Conservation (phyloP, 1,140 invertebrate species). For the Belonocnema kinseyi region DNA sequence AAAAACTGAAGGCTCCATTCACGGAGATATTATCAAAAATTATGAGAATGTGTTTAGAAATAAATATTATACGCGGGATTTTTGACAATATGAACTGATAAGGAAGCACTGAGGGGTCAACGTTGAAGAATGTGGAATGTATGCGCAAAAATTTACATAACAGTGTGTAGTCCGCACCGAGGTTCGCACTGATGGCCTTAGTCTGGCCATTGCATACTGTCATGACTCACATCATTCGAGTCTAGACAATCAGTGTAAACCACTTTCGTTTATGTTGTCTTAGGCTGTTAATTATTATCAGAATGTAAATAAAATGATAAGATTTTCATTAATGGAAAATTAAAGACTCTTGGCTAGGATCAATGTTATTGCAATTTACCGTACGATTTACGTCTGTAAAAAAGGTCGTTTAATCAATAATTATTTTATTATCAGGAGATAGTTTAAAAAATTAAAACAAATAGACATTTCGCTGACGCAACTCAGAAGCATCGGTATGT, state of each 20-base stretch:
- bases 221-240: constrained; percentile 27
- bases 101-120: constrained; percentile 11
- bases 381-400: too few relatives aligned
- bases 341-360: too few relatives aligned
- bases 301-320: background rate
- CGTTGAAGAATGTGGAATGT: constrained; percentile 4
- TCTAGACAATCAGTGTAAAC: constrained; percentile 18
- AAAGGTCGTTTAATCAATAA: too few relatives aligned
- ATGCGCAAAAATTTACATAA: constrained; percentile 21
- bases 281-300: background rate
- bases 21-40: too few relatives aligned
- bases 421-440: too few relatives aligned
- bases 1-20: background rate
- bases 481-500: too few relatives aligned
- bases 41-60: too few relatives aligned
- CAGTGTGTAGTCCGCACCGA: constrained; percentile 9
- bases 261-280: background rate
- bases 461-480: too few relatives aligned
- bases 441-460: too few relatives aligned
- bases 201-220: constrained; percentile 21
- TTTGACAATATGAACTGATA: constrained; percentile 8
- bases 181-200: constrained; percentile 5
- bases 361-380: too few relatives aligned
- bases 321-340: too few relatives aligned
- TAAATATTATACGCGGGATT: background rate